phyloP scores from a whole-genome alignment of 2,888 invertebrate species.

The Candidula unifasciata region DNA sequence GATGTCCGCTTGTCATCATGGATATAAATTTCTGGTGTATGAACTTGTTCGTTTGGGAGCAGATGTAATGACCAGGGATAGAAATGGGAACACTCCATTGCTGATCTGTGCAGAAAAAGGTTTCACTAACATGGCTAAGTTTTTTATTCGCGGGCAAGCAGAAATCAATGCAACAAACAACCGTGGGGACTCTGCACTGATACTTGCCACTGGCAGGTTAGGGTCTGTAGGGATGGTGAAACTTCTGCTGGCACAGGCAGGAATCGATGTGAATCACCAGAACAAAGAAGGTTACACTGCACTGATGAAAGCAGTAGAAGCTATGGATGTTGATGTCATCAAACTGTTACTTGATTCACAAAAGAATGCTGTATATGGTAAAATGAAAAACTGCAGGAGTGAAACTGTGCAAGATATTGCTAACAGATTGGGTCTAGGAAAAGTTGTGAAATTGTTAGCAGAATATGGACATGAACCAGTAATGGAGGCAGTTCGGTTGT shows the following conservation, averaged over 20 bases:
- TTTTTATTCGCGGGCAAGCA: neutral
- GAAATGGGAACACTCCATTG: neutral
- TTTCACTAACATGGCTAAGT: neutral
- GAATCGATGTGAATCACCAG: neutral
- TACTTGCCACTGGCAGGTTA: neutral
- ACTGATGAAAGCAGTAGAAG: neutral
- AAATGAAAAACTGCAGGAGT: neutral
- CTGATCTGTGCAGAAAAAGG: neutral
- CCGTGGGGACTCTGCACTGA: neutral
- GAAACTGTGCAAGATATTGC: neutral
- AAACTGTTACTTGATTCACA: conserved; percentile 1
- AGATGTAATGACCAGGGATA: neutral
- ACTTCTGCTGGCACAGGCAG: neutral
- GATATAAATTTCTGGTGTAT: neutral
- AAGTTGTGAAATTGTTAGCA: neutral
- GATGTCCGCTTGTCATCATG: neutral
- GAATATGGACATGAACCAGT: too few relatives aligned
- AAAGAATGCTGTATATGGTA: neutral
- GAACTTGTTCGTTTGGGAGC: neutral
- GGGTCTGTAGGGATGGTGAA: neutral
- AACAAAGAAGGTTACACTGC: neutral
- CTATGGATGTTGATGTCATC: neutral
- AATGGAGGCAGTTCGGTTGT: neutral
- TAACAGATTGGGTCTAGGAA: conserved; percentile 1
- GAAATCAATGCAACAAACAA: neutral